Percentiles rank a stretch among this genome's conserved stretches.
These are phyloP conservation scores for Palaemon carinicauda DNA, from an alignment of 1,140 invertebrate species.

Conservation along the genomic window DNA sequence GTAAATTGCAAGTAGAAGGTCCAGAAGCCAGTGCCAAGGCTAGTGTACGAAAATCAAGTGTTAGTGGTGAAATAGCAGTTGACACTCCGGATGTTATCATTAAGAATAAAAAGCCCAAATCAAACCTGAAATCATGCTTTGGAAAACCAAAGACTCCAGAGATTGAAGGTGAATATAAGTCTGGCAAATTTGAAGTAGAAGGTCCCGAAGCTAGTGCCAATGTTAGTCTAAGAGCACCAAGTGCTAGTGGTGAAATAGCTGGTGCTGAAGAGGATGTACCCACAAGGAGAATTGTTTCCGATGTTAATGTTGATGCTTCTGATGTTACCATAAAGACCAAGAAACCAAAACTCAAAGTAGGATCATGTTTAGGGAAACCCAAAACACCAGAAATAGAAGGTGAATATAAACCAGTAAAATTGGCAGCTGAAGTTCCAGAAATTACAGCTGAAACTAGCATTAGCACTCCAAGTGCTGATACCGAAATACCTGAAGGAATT, in stretches of 20 bases:
- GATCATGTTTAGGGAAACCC: background rate
- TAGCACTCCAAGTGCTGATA: background rate
- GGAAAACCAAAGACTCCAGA: slow-evolving; percentile 28
- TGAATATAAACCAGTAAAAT: background rate
- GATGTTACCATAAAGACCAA: background rate
- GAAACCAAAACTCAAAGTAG: slow-evolving; percentile 11
- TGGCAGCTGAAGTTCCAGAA: background rate
- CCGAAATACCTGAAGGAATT: background rate
- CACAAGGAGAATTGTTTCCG: no score
- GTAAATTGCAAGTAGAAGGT: background rate
- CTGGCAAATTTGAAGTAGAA: background rate
- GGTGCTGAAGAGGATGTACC: no score
- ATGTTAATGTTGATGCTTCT: background rate
- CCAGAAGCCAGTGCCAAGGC: background rate
- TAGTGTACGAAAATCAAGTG: background rate
- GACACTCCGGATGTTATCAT: background rate
- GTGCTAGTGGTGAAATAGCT: background rate
- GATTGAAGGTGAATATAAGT: background rate
- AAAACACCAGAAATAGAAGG: slow-evolving; percentile 5
- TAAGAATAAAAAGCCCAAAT: slow-evolving; percentile 24
- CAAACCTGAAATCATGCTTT: slow-evolving; percentile 38
- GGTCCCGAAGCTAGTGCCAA: background rate
- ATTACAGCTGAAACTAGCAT: background rate
- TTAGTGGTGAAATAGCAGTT: background rate
- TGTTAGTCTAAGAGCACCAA: background rate